Conservation (phyloP, 2,113 vertebrate genomes). For the Aegypius monachus region DNA sequence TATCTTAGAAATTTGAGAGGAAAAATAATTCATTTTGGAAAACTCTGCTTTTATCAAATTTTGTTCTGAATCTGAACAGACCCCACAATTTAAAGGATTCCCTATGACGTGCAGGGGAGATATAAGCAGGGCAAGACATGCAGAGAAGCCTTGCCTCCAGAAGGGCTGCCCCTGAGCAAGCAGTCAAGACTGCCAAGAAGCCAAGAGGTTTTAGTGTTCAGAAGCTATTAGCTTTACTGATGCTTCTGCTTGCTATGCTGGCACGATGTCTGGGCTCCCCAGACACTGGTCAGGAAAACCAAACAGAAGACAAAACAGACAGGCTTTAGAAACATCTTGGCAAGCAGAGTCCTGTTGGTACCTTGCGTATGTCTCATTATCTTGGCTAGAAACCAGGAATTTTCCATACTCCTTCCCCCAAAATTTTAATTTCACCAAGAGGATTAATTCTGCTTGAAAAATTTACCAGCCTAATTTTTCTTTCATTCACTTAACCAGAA, state of each 20-base stretch:
- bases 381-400: background rate
- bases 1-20: background rate
- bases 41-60: background rate
- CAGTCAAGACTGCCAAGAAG: background rate
- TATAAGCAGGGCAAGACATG: background rate
- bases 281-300: background rate
- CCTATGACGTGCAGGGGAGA: background rate
- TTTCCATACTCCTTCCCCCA: background rate
- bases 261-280: background rate
- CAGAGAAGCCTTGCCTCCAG: background rate
- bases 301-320: background rate
- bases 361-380: accelerated
- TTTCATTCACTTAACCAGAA: background rate
- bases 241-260: background rate
- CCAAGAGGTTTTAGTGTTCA: background rate
- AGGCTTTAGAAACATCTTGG: background rate
- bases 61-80: background rate
- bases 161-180: background rate
- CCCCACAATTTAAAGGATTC: background rate
- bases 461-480: background rate
- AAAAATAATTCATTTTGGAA: background rate
- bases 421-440: background rate
- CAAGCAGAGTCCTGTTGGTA: background rate
- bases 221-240: background rate
- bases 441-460: background rate